phyloP scores from a whole-genome alignment of 2,113 vertebrate genomes.

The Scolopax mira region DNA sequence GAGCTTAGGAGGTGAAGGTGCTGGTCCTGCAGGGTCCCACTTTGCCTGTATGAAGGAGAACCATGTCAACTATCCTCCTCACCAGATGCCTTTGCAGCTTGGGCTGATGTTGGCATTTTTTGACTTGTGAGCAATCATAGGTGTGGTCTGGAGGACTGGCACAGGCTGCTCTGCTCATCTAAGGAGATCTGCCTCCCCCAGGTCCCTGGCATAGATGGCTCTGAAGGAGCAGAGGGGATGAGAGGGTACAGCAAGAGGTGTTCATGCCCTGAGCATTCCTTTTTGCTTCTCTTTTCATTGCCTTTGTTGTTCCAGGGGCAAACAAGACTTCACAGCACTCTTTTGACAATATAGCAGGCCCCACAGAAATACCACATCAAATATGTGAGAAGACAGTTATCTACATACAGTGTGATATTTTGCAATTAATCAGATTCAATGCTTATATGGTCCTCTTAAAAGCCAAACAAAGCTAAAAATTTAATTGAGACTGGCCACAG shows the following conservation, averaged over 20 bases:
- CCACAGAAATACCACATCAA: not conserved
- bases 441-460: not conserved
- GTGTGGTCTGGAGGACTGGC: not conserved
- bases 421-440: not conserved
- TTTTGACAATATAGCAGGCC: not conserved
- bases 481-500: not conserved
- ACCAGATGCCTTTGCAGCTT: not conserved
- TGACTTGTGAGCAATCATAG: not conserved
- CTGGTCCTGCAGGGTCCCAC: not conserved
- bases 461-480: not conserved
- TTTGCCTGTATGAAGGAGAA: not conserved
- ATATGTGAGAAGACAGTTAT: not conserved
- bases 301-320: not conserved
- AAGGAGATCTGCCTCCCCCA: not conserved
- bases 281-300: not conserved
- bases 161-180: not conserved
- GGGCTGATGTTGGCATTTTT: not conserved
- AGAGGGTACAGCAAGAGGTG: not conserved
- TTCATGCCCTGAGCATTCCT: not conserved
- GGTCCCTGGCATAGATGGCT: rapidly evolving
- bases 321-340: not conserved
- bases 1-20: not conserved
- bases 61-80: not conserved
- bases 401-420: not conserved
- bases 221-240: not conserved